These are phyloP conservation scores for Saccostrea echinata DNA, from an alignment of 1,140 invertebrate species.

Conservation along the genomic window DNA sequence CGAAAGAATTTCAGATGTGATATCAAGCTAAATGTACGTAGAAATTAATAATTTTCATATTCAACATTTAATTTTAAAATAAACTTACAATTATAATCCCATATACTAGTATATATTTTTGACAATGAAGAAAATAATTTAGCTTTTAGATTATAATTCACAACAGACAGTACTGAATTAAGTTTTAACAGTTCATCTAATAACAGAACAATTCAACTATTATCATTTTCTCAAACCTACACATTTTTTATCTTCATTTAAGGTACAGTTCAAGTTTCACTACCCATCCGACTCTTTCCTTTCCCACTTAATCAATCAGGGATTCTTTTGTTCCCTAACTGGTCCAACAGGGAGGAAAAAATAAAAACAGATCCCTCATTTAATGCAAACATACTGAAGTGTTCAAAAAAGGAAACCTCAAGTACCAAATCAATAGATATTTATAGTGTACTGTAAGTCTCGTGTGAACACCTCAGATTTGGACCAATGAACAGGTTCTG, in stretches of 20 bases:
- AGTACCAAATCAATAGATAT: not conserved
- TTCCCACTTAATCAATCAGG: not conserved
- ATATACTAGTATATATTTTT: no score
- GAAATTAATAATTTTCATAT: no score
- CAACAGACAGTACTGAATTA: no score
- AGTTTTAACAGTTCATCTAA: no score
- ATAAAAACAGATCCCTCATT: not conserved
- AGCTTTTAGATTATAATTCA: no score
- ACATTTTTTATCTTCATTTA: not conserved
- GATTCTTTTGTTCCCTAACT: not conserved
- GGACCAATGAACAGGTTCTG: slow-evolving; percentile 3
- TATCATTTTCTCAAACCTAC: no score
- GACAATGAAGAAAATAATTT: no score
- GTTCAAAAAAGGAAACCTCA: not conserved
- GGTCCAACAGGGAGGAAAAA: not conserved
- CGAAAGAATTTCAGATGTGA: no score
- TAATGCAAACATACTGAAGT: not conserved
- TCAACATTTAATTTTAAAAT: no score
- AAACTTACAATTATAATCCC: no score
- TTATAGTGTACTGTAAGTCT: not conserved
- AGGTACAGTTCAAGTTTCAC: not conserved
- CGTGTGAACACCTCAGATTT: slow-evolving; percentile 2
- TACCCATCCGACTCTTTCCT: not conserved
- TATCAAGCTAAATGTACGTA: no score
- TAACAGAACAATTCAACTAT: no score